A percentile compares a stretch with the other conserved stretches of the same genome.
Conservation (phyloP, 2,888 invertebrate species). For the Phengaris alcon region DNA sequence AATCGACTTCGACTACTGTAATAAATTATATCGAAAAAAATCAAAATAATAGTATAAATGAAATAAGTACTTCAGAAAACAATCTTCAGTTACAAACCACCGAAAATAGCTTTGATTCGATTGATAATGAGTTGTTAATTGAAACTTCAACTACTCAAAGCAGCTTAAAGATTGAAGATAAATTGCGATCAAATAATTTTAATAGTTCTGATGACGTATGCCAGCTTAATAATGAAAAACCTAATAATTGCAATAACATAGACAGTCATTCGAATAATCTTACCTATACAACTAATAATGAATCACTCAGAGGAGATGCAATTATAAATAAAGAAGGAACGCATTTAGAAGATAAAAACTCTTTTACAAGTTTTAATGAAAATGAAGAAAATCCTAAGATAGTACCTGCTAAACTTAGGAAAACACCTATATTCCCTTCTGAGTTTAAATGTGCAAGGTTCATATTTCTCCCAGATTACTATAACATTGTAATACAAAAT, state of each 20-base stretch:
- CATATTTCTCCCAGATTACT: too few species aligned
- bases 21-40: not conserved
- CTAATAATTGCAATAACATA: constrained; percentile 2
- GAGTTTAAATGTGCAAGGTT: constrained; percentile 72
- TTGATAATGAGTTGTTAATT: not conserved
- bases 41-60: not conserved
- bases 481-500: not conserved
- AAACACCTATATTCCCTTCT: constrained; percentile 52
- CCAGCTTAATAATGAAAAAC: not conserved
- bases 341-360: constrained; percentile 29
- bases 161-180: not conserved
- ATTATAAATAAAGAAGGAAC: constrained; percentile 28
- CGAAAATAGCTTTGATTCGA: not conserved
- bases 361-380: constrained; percentile 37
- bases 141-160: not conserved
- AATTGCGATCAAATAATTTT: not conserved
- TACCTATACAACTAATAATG: constrained; percentile 1
- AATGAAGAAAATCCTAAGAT: constrained; percentile 53
- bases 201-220: not conserved
- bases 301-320: not conserved
- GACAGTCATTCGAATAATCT: not conserved
- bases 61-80: not conserved
- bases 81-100: not conserved
- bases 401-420: constrained; percentile 59
- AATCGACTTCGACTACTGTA: not conserved